Evolutionary conservation across 2,888 invertebrate genomes (phyloP).

Genomic region (Leuctra nigra): DNA sequence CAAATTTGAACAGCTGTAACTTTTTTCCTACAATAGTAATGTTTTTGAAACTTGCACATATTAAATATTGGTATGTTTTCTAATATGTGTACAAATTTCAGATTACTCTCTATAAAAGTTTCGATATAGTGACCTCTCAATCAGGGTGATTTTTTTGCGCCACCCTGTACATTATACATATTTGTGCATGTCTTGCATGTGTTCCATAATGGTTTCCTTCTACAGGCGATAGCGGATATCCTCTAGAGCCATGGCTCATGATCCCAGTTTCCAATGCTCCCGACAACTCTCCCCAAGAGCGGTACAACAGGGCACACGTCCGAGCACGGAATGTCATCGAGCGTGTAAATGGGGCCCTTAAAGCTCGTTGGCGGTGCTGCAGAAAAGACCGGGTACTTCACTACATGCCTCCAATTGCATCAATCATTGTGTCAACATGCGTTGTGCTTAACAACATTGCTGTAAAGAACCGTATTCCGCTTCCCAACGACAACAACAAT

Average conservation of each 20-base stretch:
- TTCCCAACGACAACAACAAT: no score
- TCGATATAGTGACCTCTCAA: no score
- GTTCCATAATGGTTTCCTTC: no score
- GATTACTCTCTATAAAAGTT: no score
- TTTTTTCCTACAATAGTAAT: no score
- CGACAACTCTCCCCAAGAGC: neutral
- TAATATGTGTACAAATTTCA: no score
- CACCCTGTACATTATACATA: no score
- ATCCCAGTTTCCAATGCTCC: neutral
- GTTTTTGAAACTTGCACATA: no score
- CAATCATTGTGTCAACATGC: neutral
- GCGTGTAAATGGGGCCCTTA: neutral
- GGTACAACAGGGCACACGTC: neutral
- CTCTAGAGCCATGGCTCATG: neutral
- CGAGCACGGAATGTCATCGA: neutral
- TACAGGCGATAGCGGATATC: neutral
- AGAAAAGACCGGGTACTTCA: neutral
- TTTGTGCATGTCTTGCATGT: no score
- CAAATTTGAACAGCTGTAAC: no score
- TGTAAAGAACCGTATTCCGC: neutral
- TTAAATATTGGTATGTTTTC: no score
- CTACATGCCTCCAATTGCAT: neutral
- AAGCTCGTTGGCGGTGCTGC: neutral
- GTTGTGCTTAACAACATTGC: neutral
- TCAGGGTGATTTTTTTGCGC: no score